phyloP scores from a whole-genome alignment of 2,888 invertebrate species.

The Quadriops clusia region DNA sequence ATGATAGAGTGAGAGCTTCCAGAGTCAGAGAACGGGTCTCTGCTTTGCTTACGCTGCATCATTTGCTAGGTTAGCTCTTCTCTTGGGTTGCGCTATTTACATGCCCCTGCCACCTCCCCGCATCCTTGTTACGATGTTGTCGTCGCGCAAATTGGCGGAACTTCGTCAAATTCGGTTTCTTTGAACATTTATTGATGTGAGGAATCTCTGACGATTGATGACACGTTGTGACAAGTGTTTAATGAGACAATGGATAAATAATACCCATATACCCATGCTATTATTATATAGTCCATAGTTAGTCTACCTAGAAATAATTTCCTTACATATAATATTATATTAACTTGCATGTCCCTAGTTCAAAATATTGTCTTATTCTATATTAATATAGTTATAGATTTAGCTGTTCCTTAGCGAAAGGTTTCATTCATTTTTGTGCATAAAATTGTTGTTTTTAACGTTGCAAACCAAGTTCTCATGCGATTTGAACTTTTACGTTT shows the following conservation, averaged over 20 bases:
- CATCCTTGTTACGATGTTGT: too few species aligned
- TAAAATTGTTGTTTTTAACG: constrained; percentile 17
- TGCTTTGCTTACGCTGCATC: constrained; percentile 36
- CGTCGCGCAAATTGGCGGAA: too few species aligned
- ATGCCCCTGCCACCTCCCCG: constrained; percentile 23
- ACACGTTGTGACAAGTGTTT: constrained; percentile 11
- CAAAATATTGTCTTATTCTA: constrained; percentile 31
- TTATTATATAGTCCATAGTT: constrained; percentile 36
- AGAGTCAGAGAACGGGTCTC: constrained; percentile 37
- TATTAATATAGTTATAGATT: constrained; percentile 33
- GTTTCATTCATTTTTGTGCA: constrained; percentile 21
- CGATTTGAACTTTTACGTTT: too few species aligned
- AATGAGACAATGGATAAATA: too few species aligned
- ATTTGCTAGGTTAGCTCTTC: constrained; percentile 35
- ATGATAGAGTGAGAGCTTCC: constrained; percentile 38
- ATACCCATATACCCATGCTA: constrained; percentile 30
- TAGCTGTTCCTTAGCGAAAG: constrained; percentile 30
- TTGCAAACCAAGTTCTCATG: constrained; percentile 10
- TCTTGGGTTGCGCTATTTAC: constrained; percentile 34
- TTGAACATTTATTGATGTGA: too few species aligned
- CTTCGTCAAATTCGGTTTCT: too few species aligned
- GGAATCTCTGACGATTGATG: too few species aligned
- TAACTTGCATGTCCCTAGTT: constrained; percentile 36
- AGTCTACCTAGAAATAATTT: constrained; percentile 36
- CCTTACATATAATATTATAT: constrained; percentile 33